Evolutionary conservation across 2,797 vertebrate species (phyloP).

Genomic region (Brachyrhaphis roseni): DNA sequence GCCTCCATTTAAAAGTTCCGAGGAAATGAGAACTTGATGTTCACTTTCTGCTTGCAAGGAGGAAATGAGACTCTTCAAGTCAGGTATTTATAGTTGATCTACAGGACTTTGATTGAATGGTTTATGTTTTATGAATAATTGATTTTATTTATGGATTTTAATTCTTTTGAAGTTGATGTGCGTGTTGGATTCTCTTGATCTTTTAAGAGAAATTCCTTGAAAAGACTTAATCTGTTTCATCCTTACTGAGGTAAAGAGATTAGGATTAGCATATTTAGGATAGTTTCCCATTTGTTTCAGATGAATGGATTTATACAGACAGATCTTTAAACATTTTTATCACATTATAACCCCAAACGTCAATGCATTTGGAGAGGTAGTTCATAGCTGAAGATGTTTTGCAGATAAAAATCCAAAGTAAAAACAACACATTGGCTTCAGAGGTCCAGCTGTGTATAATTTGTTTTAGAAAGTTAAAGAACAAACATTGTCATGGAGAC

Average conservation of each 20-base stretch:
- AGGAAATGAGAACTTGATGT: not conserved
- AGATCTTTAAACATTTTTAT: not conserved
- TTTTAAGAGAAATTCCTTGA: not conserved
- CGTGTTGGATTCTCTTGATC: not conserved
- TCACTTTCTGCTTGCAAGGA: slow-evolving; percentile 1
- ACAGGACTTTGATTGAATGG: slow-evolving; percentile 24
- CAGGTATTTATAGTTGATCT: slow-evolving; percentile 1
- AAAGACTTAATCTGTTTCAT: not conserved
- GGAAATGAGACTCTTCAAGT: not conserved
- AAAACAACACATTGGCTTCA: not conserved
- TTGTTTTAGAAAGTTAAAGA: not conserved
- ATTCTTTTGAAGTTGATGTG: not conserved
- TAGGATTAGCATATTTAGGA: not conserved
- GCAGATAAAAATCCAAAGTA: not conserved
- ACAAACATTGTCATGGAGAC: not conserved
- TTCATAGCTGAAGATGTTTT: not conserved
- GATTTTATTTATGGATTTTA: slow-evolving; percentile 10
- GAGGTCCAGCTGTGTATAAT: not conserved
- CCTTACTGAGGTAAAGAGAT: not conserved
- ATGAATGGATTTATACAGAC: not conserved
- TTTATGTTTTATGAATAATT: slow-evolving; percentile 20
- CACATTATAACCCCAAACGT: not conserved
- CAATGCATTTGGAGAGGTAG: not conserved
- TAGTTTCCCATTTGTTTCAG: not conserved
- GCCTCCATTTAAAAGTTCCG: slow-evolving; percentile 24